A percentile compares a stretch with the other conserved stretches of the same genome.
Evolutionary conservation across 1,140 invertebrate species (phyloP).

Genomic region (Streblospio benedicti): DNA sequence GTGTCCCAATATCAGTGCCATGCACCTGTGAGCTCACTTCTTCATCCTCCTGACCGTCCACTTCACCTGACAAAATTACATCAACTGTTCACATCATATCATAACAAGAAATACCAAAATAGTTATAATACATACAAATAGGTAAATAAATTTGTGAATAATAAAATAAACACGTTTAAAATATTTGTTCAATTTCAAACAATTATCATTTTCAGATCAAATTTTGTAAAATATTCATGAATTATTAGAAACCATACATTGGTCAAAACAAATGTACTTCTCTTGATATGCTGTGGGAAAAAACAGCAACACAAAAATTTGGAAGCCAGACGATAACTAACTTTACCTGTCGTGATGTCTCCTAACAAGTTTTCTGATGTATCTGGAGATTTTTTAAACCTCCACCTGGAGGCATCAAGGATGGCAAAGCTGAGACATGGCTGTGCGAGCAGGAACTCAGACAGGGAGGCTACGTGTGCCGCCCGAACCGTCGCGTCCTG

Average conservation of each 20-base stretch:
- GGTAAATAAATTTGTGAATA: background rate
- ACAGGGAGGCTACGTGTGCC: conserved; percentile 59
- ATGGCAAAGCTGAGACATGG: conserved; percentile 79
- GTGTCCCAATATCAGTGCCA: conserved; percentile 40
- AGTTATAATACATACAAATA: background rate
- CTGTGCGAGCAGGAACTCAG: conserved; percentile 72
- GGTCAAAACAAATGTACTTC: too few species aligned
- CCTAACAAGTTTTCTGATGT: conserved; percentile 34
- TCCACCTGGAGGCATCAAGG: conserved; percentile 59
- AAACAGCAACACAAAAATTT: too few species aligned
- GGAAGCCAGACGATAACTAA: too few species aligned
- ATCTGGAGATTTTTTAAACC: conserved; percentile 28
- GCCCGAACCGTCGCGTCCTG: conserved; percentile 52
- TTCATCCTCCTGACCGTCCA: conserved; percentile 38
- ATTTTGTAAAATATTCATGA: too few species aligned
- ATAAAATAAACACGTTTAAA: background rate
- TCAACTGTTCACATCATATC: background rate
- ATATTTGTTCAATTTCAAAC: too few species aligned
- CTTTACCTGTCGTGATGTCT: conserved; percentile 43
- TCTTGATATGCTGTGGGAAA: too few species aligned
- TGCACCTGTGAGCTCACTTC: conserved; percentile 24
- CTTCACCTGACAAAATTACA: conserved; percentile 27
- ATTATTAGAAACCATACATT: too few species aligned
- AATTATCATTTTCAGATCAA: too few species aligned
- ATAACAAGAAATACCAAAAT: background rate